Evolutionary conservation across 2,113 vertebrate species (phyloP), one percentile per base, ranked within the genome.

Genomic region (Centropus bengalensis): DNA sequence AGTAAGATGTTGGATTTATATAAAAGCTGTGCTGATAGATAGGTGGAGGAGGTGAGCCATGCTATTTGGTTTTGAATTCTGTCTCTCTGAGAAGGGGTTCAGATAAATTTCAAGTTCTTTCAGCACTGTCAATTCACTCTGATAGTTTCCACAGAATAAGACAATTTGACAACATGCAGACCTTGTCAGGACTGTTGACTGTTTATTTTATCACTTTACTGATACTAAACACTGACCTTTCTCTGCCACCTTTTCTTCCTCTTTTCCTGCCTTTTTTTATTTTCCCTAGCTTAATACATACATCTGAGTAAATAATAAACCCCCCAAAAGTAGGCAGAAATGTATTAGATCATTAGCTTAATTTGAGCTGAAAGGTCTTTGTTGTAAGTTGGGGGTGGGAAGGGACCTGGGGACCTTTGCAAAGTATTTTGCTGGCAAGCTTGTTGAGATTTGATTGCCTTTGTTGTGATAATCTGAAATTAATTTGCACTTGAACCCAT

Each of bases 401-500:
- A 98, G 97, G 98, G 98, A 98, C 98, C 98, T 98, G 95, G 98
- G 98, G 98, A 98, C 98, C 98, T 98, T 97, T 98, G 97, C 97
- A 98, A 98, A 98, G 98, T 98, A 98, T 98, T 99, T 99, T 98
- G 98, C 98, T 97, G 98, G 98, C 97, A 95, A 98, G 98, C 98
- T 98, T 96, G 97, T 98, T 97, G 97, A 99, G 98, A 98, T 98
- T 98, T 97, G 98, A 98, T 98, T 98, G 98, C 98, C 98, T 99
- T 99, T 99, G 99, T 99, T 99, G 99, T 99, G 98, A 98, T 99
- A 99, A 99, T 99, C 99, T 99, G 98, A 99, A 99, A 99, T 99
- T 99, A 99, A 99, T 99, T 99, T 99, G 98, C 98, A 99, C 99
- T 99, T 99, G 98, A 99, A 99, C 99, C 98, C 98, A 98, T 99